Evolutionary conservation across 2,113 vertebrate genomes (phyloP), one percentile per base, ranked within the genome.

Genomic region (Spea multiplicata): DNA sequence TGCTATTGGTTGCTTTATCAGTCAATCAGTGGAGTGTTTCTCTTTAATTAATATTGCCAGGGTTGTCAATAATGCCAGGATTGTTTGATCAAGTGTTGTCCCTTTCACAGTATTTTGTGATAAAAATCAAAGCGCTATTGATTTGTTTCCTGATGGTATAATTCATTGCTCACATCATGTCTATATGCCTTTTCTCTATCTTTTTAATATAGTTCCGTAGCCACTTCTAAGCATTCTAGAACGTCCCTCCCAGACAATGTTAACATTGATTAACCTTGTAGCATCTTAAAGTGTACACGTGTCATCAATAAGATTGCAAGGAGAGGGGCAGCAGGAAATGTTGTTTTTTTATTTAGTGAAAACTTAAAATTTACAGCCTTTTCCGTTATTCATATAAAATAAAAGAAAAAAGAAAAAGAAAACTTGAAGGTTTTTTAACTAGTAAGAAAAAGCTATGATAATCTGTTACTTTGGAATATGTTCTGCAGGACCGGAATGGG

Each of bases 31-130:
- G 87, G 86, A 90, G 86, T 85, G 85, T 81, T 92, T 92, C 87
- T 89, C 89, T 90, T 92, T 92, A 91, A 93, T 92, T 92, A 92
- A 91, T 91, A 90, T 91, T 89, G 89, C 88, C 89, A 89, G 87
- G 89, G 89, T 86, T 93, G 89, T 84, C 91, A 85, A 87, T 90
- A 86, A 74, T 84, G 81, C 86, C 75, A 57, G 87, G 76, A 75
- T 84, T 83, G 57, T 85, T 89, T 92, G 90, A 93, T 93, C 88
- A 90, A 89, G 90, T 70, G 83, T 88, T 90, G 88, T 93, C 87
- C 91, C 86, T 91, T 74, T 71, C 79, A 88, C 83, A 86, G 87
- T 81, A 86, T 91, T 92, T 87, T 90, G 87, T 86, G 84, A 91
- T 91, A 90, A 91, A 91, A 92, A 91, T 92, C 86, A 84, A 91